Percentiles rank a stretch among this genome's conserved stretches.
Evolutionary conservation across 2,113 vertebrate genomes (phyloP).

Genomic region (Scopus umbretta): DNA sequence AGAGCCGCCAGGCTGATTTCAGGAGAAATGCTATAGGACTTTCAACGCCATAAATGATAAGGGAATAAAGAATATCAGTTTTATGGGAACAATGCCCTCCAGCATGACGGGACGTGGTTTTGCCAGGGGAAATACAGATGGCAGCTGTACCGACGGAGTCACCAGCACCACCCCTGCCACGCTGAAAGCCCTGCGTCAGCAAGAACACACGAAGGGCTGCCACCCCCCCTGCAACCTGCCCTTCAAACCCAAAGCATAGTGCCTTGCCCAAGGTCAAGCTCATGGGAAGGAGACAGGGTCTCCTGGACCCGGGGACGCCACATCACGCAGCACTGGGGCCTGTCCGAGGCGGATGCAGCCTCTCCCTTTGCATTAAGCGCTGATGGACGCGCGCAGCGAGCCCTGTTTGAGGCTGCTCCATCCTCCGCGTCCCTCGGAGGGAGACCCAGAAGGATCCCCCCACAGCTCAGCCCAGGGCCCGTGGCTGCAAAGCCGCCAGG

Average conservation of each 20-base stretch:
- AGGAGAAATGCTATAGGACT: background rate
- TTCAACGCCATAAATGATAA: accelerated
- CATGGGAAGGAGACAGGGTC: background rate
- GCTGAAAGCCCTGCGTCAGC: background rate
- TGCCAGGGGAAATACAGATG: background rate
- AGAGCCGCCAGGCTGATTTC: background rate
- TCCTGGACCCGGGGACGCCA: background rate
- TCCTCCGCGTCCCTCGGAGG: accelerated
- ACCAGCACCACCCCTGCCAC: background rate
- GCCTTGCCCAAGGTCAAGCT: background rate
- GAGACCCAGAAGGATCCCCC: background rate
- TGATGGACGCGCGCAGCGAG: accelerated
- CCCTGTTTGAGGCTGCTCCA: background rate
- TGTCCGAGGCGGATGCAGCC: accelerated
- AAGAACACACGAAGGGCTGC: background rate
- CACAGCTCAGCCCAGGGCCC: background rate
- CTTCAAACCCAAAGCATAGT: background rate
- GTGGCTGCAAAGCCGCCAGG: background rate
- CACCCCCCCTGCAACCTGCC: background rate
- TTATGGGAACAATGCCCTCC: background rate
- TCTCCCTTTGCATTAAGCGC: background rate
- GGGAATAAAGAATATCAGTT: background rate
- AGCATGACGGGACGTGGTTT: background rate
- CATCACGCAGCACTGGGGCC: background rate
- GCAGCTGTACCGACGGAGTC: accelerated